phyloP scores from a whole-genome alignment of 2,888 invertebrate species.

The Ormyrus nitidulus region DNA sequence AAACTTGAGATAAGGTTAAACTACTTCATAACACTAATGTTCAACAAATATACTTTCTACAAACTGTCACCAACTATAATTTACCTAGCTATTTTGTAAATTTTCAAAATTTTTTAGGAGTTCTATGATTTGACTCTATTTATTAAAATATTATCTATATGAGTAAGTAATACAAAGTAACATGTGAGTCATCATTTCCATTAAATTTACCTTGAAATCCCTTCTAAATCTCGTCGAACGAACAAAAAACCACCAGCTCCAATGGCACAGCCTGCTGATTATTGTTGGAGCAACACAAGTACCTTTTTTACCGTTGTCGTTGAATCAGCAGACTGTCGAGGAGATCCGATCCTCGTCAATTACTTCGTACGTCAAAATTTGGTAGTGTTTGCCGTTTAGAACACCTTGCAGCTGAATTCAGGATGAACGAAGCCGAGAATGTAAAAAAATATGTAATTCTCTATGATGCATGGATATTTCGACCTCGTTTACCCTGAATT shows the following conservation, averaged over 20 bases:
- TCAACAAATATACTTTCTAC: no score
- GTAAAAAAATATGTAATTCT: no score
- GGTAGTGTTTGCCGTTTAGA: no score
- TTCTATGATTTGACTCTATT: background rate
- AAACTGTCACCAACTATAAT: no score
- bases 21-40: background rate
- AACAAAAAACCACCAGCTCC: background rate
- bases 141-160: constrained; percentile 33
- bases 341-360: constrained; percentile 6
- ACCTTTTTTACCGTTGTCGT: constrained; percentile 27
- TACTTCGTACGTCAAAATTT: constrained; percentile 45
- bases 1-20: constrained; percentile 15
- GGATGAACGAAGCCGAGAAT: no score
- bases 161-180: background rate
- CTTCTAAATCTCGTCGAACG: background rate
- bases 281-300: background rate
- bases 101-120: no score
- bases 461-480: no score
- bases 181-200: constrained; percentile 43
- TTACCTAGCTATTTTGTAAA: no score
- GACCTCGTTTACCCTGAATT: no score
- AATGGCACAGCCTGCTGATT: no score
- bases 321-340: background rate
- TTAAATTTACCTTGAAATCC: background rate
- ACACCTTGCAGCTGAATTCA: no score